Evolutionary conservation across 2,113 vertebrate species (phyloP), one percentile per base, ranked within the genome.

Genomic region (Leiothrix lutea): DNA sequence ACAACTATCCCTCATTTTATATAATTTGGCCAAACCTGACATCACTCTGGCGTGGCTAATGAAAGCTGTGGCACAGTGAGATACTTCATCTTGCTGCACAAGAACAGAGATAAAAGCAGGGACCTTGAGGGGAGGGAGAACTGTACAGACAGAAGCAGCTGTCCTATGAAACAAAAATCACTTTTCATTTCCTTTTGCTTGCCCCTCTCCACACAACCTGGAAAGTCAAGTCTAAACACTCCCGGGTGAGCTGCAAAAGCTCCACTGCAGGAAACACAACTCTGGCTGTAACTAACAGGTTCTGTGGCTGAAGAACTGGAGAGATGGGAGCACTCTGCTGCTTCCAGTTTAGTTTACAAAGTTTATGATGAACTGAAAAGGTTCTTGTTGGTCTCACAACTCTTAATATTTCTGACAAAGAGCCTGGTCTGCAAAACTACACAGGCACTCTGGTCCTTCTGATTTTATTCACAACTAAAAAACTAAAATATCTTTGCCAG

Each of bases 171-270:
- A 94, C 65, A 94, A 91, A 90, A 92, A 78, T 69, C 72, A 94
- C 84, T 79, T 90, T 72, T 96, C 47, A 85, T 92, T 96, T 96
- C 92, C 94, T 92, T 92, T 82, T 73, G 36, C 51, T 71, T 78
- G 58, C 44, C 54, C 40, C 62, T 91, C 70, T 91, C 71, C 40
- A 84, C 42, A 71, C 62, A 95, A 60, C 23, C 53, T 79, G 50
- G 28, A 74, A 92, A 93, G 33, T 74, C 71, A 80, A 65, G 66
- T 57, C 56, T 67, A 71, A 90, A 72, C 33, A 67, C 53, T 85
- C 86, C 74, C 0, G 3, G 26, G 70, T 28, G 72, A 94, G 67
- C 53, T 72, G 69, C 1, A 0, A 6, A 50, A 87, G 26, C 42
- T 80, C 20, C 0, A 2, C 0, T 36, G 62, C 47, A 88, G 42